phyloP scores from a whole-genome alignment of 2,113 vertebrate genomes.

The Egretta garzetta region DNA sequence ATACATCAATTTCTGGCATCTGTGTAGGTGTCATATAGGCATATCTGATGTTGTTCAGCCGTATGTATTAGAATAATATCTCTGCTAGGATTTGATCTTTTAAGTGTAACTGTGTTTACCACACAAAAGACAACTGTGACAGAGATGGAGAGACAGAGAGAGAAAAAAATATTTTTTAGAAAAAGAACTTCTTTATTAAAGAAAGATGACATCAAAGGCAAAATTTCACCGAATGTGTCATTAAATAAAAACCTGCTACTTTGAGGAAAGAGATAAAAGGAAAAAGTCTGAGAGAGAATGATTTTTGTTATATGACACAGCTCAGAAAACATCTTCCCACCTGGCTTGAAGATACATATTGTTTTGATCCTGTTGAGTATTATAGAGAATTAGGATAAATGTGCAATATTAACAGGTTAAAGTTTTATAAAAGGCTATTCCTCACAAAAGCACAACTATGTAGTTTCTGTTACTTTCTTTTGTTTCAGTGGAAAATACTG shows the following conservation, averaged over 20 bases:
- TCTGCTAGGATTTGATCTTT: neutral
- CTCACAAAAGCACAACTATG: neutral
- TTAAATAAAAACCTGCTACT: accelerated
- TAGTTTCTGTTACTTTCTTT: neutral
- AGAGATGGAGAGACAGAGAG: neutral
- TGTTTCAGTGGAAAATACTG: neutral
- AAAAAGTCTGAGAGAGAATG: neutral
- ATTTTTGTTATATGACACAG: neutral
- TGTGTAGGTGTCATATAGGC: neutral
- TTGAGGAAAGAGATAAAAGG: neutral
- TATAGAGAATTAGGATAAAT: neutral
- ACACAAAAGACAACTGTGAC: neutral
- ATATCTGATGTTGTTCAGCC: neutral
- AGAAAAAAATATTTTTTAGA: neutral
- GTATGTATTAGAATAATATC: neutral
- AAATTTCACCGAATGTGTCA: neutral
- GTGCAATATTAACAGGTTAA: neutral
- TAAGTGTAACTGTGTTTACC: neutral
- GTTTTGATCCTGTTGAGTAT: neutral
- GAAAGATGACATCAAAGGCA: neutral
- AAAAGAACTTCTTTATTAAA: neutral
- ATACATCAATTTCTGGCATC: neutral
- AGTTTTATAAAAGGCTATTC: neutral
- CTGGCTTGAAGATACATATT: neutral
- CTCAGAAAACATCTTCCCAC: neutral